Conservation (phyloP, 2,797 vertebrate genomes). For the Eremophila alpestris region DNA sequence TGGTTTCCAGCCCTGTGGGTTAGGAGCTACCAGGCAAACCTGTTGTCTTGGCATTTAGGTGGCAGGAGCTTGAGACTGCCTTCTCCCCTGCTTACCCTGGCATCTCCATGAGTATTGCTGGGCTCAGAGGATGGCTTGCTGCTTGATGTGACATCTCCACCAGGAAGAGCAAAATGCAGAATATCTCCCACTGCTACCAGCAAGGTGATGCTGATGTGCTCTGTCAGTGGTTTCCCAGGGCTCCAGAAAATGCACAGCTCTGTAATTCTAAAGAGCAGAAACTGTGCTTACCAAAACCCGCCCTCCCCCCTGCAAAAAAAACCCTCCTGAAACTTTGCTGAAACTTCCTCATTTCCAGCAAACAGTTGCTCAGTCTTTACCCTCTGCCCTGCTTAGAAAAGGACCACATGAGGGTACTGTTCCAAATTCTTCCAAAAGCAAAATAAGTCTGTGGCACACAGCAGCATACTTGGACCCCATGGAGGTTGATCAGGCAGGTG, state of each 20-base stretch:
- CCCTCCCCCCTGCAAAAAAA: not conserved
- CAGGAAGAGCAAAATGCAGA: not conserved
- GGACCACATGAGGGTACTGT: not conserved
- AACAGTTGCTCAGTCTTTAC: not conserved
- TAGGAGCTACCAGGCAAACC: not conserved
- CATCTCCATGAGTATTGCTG: not conserved
- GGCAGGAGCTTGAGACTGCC: not conserved
- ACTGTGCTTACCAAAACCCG: not conserved
- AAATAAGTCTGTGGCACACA: not conserved
- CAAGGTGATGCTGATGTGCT: not conserved
- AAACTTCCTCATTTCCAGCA: not conserved
- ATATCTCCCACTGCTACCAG: not conserved
- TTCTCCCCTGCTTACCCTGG: not conserved
- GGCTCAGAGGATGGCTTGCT: not conserved
- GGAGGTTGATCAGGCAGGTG: not conserved
- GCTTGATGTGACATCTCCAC: not conserved
- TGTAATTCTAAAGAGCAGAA: constrained; percentile 6
- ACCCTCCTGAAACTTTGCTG: not conserved
- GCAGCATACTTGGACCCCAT: accelerated
- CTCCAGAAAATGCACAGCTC: not conserved
- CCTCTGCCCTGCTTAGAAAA: not conserved
- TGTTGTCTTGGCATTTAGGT: not conserved
- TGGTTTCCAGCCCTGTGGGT: not conserved
- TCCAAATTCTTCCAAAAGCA: not conserved
- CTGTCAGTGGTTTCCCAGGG: not conserved